A percentile compares a stretch with the other conserved stretches of the same genome.
Conservation (phyloP, 92 coral and sea anemone genomes). For the Phenganax marumi region DNA sequence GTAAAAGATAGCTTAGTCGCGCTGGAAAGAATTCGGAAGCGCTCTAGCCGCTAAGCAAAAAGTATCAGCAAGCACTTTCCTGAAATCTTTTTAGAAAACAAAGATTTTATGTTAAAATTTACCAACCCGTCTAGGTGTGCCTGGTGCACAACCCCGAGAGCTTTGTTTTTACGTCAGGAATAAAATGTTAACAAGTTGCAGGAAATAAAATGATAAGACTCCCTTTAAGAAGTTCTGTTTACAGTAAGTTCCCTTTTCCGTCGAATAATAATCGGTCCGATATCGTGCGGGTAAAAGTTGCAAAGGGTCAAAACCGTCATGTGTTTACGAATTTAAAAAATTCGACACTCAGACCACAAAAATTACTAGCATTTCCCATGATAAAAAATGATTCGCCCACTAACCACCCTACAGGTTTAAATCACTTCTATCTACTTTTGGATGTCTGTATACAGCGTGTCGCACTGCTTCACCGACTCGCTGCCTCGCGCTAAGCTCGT, state of each 20-base stretch:
- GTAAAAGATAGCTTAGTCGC: neutral
- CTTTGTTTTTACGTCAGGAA: slow-evolving; percentile 3
- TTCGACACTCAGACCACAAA: too few species aligned
- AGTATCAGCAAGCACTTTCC: neutral
- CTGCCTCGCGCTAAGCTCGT: too few species aligned
- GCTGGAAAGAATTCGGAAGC: neutral
- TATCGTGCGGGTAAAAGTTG: neutral
- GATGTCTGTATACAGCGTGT: too few species aligned
- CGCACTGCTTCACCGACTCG: too few species aligned
- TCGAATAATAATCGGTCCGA: neutral
- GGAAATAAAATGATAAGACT: neutral
- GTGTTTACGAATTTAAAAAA: too few species aligned
- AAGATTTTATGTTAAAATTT: neutral
- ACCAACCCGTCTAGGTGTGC: neutral
- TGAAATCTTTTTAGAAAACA: neutral
- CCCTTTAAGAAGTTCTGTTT: neutral
- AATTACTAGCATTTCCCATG: too few species aligned
- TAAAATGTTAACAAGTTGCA: neutral
- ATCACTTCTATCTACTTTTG: too few species aligned
- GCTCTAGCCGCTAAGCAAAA: neutral
- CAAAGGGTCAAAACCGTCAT: too few species aligned
- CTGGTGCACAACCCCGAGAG: neutral
- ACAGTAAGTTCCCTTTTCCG: neutral
- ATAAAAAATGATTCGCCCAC: too few species aligned
- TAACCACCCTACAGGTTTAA: too few species aligned